These are phyloP conservation scores for Chondrilla cf. caribensis DNA, from an alignment of 37 sponge, comb jelly and placozoan species.

Conservation along the genomic window DNA sequence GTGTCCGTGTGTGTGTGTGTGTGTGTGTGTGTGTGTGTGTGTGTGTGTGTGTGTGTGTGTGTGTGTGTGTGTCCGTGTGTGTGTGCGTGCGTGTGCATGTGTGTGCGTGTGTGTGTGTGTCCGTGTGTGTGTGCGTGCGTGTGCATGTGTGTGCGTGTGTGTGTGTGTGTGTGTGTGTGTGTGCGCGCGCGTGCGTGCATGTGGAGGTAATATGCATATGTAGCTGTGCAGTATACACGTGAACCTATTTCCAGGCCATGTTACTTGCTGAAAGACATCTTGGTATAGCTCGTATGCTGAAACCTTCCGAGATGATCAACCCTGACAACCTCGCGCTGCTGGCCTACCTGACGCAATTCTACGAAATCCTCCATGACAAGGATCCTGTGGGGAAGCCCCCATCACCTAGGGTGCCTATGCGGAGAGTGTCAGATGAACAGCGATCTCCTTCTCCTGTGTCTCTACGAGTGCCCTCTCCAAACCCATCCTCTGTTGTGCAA, in stretches of 20 bases:
- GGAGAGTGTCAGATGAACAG: too few relatives aligned
- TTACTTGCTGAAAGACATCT: slow-evolving; percentile 65
- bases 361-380: slow-evolving; percentile 58
- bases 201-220: not conserved
- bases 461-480: too few relatives aligned
- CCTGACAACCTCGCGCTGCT: slow-evolving; percentile 71
- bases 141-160: too few relatives aligned
- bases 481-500: too few relatives aligned
- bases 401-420: too few relatives aligned
- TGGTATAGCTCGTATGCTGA: slow-evolving; percentile 51
- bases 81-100: not conserved
- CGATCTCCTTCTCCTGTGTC: too few relatives aligned
- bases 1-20: too few relatives aligned
- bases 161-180: too few relatives aligned
- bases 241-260: slow-evolving; percentile 37
- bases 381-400: slow-evolving; percentile 49
- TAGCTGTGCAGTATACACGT: not conserved
- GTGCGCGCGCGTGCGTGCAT: not conserved
- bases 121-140: too few relatives aligned
- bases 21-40: too few relatives aligned
- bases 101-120: not conserved
- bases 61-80: too few relatives aligned
- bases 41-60: too few relatives aligned
- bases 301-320: slow-evolving; percentile 64
- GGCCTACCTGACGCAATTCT: slow-evolving; percentile 63